These are phyloP conservation scores for Eupithecia exiguata DNA, from an alignment of 2,888 invertebrate genomes.

Conservation along the genomic window DNA sequence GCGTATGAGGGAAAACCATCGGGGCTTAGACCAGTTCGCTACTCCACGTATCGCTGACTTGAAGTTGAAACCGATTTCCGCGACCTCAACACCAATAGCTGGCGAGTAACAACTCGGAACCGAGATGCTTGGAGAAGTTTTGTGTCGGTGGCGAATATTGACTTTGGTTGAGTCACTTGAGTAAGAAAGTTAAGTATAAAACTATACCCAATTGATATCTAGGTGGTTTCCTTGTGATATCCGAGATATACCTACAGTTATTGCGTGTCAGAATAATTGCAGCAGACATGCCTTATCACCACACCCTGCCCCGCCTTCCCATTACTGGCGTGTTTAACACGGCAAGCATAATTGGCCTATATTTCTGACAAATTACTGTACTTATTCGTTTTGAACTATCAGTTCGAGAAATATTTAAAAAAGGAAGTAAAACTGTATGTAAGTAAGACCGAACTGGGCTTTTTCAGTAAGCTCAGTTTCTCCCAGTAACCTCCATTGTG, in stretches of 20 bases:
- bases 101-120: too few species aligned
- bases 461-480: too few species aligned
- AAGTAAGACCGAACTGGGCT: not conserved
- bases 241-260: conserved; percentile 25
- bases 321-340: conserved; percentile 42
- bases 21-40: too few species aligned
- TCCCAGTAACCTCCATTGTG: too few species aligned
- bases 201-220: not conserved
- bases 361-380: conserved; percentile 5
- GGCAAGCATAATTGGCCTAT: conserved; percentile 37
- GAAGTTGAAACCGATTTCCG: too few species aligned
- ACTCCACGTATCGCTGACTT: too few species aligned
- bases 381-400: not conserved
- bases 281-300: conserved; percentile 42
- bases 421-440: not conserved
- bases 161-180: too few species aligned
- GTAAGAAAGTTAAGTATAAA: too few species aligned
- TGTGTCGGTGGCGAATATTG: too few species aligned
- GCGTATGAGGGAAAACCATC: too few species aligned
- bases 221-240: not conserved
- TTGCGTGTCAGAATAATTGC: conserved; percentile 44
- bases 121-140: too few species aligned
- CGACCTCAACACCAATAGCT: too few species aligned
- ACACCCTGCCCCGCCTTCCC: conserved; percentile 42
- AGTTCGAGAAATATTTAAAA: not conserved